Evolutionary conservation across 2,797 vertebrate species (phyloP), one percentile per base, ranked within the genome.

Genomic region (Alectoris magna): DNA sequence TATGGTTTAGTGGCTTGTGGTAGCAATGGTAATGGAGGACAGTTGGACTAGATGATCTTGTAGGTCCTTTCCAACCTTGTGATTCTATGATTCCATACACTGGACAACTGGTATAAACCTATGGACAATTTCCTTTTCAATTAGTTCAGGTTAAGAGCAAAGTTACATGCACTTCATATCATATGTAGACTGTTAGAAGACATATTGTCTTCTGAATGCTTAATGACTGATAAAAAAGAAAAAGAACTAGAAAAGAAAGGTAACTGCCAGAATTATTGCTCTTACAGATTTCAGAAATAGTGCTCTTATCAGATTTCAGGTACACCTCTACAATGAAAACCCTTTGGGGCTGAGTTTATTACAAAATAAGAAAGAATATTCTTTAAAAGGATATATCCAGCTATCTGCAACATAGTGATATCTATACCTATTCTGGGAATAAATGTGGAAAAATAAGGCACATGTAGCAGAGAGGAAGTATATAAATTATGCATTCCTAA

Each of bases 401-500:
- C 21, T 51, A 26, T 26, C 23, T 48, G 74, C 36, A 68, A 39
- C 36, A 21, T 6, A n/a, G 38, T 6, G 24, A 71, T 64, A 38
- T 58, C 55, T 56, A 9, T 12, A 84, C 21, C 46, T 86, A 77
- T 38, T 69, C 22, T 44, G 27, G 55, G 27, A 60, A 22, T 91
- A 81, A 67, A 84, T 8, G 34, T 51, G 59, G 60, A 77, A 55
- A 74, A 79, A 53, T 78, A 81, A 67, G 17, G 23, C 41, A 78
- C 31, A 43, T 44, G 5, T 84, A 84, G 68, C 22, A 60, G 53
- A 56, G n/a, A 89, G 31, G 63, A 92, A 81, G 36, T 31, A 84
- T 67, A 79, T 63, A 89, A 89, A 89, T 81, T 78, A 78, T 66
- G 63, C 53, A 87, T 82, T 60, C 11, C 59, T 68, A 84, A 75